Evolutionary conservation across 2,797 vertebrate genomes (phyloP), one percentile per base, ranked within the genome.

Genomic region (Peromyscus attwateri): DNA sequence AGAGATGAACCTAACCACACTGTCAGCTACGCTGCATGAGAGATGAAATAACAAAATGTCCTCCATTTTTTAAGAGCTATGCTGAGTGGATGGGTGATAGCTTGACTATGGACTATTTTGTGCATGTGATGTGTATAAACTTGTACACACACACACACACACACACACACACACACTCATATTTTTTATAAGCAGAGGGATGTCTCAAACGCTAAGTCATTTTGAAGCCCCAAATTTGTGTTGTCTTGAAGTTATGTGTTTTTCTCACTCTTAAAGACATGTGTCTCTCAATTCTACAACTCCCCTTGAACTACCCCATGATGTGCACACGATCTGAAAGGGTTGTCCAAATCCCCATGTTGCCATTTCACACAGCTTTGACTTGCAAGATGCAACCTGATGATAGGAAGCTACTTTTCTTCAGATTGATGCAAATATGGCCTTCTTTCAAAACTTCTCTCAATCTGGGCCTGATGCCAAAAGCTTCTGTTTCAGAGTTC

Each of bases 391-490:
- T 57, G 25, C 23, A 75, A 91, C 43, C 14, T 68, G n/a, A 62
- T 37, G 13, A 2, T n/a, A 64, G 62, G 25, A 55, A 94, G 57
- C 52, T 87, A 37, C 52, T 92, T 87, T 91, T 87, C 79, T 73
- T 89, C 52, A 94, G 31, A 68, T 60, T 46, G 82, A 84, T 57
- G 34, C 88, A 89, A 87, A 92, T 0, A n/a, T 77, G 60, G 13
- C 25, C 60, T 95, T 92, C 49, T 96, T 96, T 89, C 43, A 80
- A 94, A 95, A 81, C 9, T 9, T 70, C 16, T 46, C 88, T 92
- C 46, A 27, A 73, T 71, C 52, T 87, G 12, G 37, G 60, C n/a
- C 79, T n/a, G 17, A 23, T 27, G 6, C 82, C 94, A 77, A 81
- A 91, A 62, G 0, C 40, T 79, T 60, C 43, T 92, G 4, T 95